Percentiles rank a stretch among this genome's conserved stretches.
These are phyloP conservation scores for Watsonalla cultraria DNA, from an alignment of 2,888 invertebrate genomes.

Conservation along the genomic window DNA sequence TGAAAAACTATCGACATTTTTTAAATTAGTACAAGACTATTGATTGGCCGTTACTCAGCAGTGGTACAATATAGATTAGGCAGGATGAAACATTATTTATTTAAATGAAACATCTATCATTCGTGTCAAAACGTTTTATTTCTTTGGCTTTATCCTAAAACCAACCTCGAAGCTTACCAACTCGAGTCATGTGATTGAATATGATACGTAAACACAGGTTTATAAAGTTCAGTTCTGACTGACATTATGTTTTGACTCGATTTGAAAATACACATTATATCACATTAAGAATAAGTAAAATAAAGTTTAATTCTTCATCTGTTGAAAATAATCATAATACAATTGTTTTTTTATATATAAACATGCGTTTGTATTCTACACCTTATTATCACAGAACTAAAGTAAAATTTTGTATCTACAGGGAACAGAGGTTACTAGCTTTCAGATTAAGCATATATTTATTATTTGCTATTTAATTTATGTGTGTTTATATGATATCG, in stretches of 20 bases:
- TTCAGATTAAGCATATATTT: no score
- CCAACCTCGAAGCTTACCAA: neutral
- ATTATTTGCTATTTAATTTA: no score
- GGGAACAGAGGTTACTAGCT: neutral
- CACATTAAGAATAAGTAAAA: neutral
- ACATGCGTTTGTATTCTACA: neutral
- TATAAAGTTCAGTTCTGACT: neutral
- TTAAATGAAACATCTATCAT: conserved; percentile 16
- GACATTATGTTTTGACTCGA: neutral
- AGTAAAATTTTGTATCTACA: neutral
- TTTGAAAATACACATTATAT: neutral
- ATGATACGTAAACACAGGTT: neutral
- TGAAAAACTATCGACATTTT: no score
- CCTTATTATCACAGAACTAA: conserved; percentile 3
- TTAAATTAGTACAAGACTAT: no score
- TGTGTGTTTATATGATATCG: no score
- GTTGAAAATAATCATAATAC: neutral
- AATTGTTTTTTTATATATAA: neutral
- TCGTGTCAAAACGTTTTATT: conserved; percentile 51
- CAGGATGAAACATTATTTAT: no score
- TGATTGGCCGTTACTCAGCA: no score
- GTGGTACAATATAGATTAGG: no score
- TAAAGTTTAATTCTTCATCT: neutral
- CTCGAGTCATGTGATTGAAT: conserved; percentile 1
- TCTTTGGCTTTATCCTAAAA: conserved; percentile 49